Conservation (phyloP, 2,113 vertebrate species). For the Zosterops japonicus region DNA sequence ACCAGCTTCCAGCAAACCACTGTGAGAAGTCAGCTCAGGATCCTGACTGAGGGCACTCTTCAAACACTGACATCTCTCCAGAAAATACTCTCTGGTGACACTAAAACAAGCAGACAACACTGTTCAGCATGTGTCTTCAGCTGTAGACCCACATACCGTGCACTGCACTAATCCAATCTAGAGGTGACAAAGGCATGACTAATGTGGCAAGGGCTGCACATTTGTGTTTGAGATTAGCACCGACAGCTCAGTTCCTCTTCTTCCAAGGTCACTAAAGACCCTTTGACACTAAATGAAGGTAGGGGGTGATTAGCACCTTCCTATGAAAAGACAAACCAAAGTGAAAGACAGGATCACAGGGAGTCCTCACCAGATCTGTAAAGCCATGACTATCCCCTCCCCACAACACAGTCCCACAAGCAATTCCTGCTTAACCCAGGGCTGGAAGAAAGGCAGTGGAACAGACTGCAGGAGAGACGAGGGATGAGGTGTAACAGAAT, state of each 20-base stretch:
- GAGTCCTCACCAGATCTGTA: not conserved
- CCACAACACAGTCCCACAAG: not conserved
- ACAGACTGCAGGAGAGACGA: not conserved
- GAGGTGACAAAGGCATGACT: conserved; percentile 43
- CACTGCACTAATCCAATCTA: conserved; percentile 19
- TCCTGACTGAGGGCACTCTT: not conserved
- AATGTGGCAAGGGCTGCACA: not conserved
- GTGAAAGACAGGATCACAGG: not conserved
- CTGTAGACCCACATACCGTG: not conserved
- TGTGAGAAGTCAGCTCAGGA: conserved; percentile 5
- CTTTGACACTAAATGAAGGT: not conserved
- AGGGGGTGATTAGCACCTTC: not conserved
- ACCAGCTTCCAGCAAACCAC: not conserved
- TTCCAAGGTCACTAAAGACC: conserved; percentile 25
- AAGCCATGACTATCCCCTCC: not conserved
- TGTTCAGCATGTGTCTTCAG: not conserved
- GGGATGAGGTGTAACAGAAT: not conserved
- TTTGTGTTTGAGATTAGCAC: conserved; percentile 26
- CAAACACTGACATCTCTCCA: not conserved
- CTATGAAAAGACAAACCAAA: not conserved
- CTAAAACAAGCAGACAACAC: conserved; percentile 11
- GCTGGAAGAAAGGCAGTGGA: not conserved
- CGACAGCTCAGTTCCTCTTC: not conserved
- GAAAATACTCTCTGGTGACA: not conserved
- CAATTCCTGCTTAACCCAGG: not conserved